phyloP scores from a whole-genome alignment of 2,888 invertebrate genomes.

The Neelides folsomi region DNA sequence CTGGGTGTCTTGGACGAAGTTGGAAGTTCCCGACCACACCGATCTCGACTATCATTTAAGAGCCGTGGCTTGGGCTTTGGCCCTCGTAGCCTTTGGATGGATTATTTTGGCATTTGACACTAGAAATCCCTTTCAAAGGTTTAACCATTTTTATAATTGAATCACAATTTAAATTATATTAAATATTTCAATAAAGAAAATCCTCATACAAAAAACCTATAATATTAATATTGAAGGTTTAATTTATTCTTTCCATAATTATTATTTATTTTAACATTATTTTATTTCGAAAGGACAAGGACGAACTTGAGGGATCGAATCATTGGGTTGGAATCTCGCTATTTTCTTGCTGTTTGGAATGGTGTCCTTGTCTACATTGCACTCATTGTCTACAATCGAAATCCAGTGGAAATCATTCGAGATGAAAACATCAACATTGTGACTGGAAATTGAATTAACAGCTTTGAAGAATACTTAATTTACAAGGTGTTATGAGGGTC shows the following conservation, averaged over 20 bases:
- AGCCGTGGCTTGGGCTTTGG: conserved; percentile 5
- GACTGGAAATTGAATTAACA: too few relatives aligned
- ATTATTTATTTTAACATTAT: too few relatives aligned
- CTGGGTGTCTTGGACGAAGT: conserved; percentile 6
- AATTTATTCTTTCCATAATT: too few relatives aligned
- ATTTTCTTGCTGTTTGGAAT: conserved; percentile 19
- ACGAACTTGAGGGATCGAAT: conserved; percentile 15
- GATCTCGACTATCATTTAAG: conserved; percentile 4
- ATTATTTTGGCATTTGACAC: conserved; percentile 11
- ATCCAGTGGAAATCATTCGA: too few relatives aligned
- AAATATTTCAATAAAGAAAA: too few relatives aligned
- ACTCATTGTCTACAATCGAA: not conserved
- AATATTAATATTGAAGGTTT: too few relatives aligned
- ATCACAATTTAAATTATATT: not conserved
- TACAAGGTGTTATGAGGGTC: too few relatives aligned
- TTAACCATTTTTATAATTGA: not conserved
- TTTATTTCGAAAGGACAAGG: too few relatives aligned
- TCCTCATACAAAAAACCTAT: too few relatives aligned
- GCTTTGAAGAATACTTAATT: too few relatives aligned
- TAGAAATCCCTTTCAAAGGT: not conserved
- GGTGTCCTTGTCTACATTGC: conserved; percentile 17
- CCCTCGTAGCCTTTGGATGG: conserved; percentile 8
- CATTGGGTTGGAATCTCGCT: conserved; percentile 19
- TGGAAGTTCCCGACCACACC: conserved; percentile 1
- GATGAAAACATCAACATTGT: too few relatives aligned